A percentile compares a stretch with the other conserved stretches of the same genome.
Conservation (phyloP, 2,797 vertebrate species). For the Novumbra hubbsi region DNA sequence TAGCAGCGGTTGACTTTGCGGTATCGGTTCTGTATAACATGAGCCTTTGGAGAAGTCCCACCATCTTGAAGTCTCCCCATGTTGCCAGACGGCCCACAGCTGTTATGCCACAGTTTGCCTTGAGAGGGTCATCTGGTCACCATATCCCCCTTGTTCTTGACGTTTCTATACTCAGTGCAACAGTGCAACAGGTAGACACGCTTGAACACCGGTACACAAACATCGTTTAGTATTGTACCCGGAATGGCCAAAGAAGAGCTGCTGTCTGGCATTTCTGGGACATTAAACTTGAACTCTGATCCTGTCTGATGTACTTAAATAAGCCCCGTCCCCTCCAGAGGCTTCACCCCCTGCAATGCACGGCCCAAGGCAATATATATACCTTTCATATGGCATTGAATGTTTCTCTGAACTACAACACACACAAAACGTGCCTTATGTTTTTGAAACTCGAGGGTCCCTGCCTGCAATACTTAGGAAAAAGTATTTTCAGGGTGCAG, state of each 20-base stretch:
- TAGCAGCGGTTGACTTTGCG: slow-evolving; percentile 63
- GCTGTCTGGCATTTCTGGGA: slow-evolving; percentile 20
- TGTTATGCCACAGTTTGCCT: slow-evolving; percentile 46
- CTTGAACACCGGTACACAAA: not conserved
- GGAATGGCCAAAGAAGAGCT: slow-evolving; percentile 13
- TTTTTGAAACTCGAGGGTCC: too few species aligned
- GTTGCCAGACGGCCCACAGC: slow-evolving; percentile 49
- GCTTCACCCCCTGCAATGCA: slow-evolving; percentile 29
- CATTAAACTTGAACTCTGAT: slow-evolving; percentile 60
- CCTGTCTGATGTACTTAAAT: slow-evolving; percentile 38
- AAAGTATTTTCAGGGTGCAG: too few species aligned
- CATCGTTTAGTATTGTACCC: slow-evolving; percentile 18
- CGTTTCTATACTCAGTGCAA: slow-evolving; percentile 39
- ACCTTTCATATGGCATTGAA: too few species aligned
- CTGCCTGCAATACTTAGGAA: too few species aligned
- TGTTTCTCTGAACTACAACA: too few species aligned
- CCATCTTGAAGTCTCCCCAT: slow-evolving; percentile 68
- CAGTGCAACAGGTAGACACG: not conserved
- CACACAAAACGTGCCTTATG: too few species aligned
- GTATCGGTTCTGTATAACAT: slow-evolving; percentile 42
- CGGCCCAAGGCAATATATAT: too few species aligned
- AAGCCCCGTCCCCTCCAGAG: slow-evolving; percentile 5
- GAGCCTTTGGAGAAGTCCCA: slow-evolving; percentile 49
- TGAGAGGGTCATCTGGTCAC: slow-evolving; percentile 41
- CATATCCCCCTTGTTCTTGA: slow-evolving; percentile 38